A percentile compares a stretch with the other conserved stretches of the same genome.
Evolutionary conservation across 2,113 vertebrate genomes (phyloP).

Genomic region (Calonectris borealis): DNA sequence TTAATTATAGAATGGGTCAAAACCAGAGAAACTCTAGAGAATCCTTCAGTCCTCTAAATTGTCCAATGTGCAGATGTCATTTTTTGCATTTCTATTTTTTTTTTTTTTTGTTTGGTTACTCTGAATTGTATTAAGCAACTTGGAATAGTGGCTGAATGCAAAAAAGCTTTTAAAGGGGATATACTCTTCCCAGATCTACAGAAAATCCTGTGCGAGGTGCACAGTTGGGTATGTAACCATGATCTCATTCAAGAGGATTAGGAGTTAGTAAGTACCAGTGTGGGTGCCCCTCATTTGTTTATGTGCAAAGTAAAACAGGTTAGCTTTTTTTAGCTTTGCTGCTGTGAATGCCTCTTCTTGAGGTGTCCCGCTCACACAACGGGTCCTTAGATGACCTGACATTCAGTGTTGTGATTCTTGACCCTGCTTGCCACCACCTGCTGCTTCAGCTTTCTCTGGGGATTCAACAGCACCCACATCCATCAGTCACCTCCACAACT

Average conservation of each 20-base stretch:
- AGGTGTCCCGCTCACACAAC: rapidly evolving
- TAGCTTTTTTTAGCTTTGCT: background rate
- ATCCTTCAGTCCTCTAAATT: background rate
- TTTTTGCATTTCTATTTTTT: background rate
- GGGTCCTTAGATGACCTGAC: background rate
- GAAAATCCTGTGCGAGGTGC: background rate
- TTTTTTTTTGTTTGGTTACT: background rate
- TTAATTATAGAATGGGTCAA: slow-evolving; percentile 7
- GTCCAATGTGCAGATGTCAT: background rate
- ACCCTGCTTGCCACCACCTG: background rate
- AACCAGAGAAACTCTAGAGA: background rate
- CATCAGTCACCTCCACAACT: background rate
- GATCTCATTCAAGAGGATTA: background rate
- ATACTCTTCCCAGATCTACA: background rate
- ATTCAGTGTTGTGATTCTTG: background rate
- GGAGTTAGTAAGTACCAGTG: background rate
- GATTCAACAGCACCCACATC: background rate
- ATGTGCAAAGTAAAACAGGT: background rate
- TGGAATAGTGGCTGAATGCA: background rate
- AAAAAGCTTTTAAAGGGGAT: background rate
- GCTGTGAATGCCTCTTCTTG: background rate
- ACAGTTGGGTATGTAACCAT: background rate
- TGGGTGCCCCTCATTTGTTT: background rate
- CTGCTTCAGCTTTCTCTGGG: background rate
- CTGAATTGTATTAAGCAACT: background rate